Evolutionary conservation across 2,113 vertebrate genomes (phyloP).

Genomic region (Pomatorhinus ruficollis): DNA sequence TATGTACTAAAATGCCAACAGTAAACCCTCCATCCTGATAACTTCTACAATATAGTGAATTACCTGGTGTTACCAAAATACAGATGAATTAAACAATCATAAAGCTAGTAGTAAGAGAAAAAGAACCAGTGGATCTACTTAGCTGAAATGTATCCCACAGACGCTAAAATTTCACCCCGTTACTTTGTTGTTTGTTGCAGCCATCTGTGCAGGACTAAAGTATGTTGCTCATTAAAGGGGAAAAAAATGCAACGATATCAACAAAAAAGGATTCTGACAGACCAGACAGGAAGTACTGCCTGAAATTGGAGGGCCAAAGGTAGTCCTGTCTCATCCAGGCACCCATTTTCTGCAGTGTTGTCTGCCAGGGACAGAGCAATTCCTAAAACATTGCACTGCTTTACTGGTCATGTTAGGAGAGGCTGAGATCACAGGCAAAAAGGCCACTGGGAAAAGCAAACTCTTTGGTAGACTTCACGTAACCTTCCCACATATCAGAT

Average conservation of each 20-base stretch:
- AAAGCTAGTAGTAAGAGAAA: not conserved
- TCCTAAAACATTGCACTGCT: not conserved
- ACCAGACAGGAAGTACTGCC: not conserved
- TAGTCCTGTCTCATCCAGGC: not conserved
- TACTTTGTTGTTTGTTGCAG: not conserved
- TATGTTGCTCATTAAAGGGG: not conserved
- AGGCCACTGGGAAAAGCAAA: not conserved
- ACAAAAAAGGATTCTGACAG: not conserved
- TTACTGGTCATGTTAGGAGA: not conserved
- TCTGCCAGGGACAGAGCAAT: not conserved
- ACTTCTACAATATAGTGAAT: not conserved
- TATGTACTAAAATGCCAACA: not conserved
- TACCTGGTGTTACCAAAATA: not conserved
- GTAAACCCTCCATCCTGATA: not conserved
- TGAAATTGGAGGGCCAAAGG: not conserved
- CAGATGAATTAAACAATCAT: not conserved
- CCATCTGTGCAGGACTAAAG: not conserved
- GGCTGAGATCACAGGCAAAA: not conserved
- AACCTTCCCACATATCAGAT: not conserved
- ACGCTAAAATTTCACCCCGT: not conserved
- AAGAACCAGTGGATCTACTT: not conserved
- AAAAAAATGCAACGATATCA: not conserved
- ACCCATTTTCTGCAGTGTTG: not conserved
- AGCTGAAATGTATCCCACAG: fast-evolving
- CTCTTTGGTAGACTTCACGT: not conserved